Evolutionary conservation across 2,888 invertebrate genomes (phyloP).

Genomic region (Drosophila sordidapex): DNA sequence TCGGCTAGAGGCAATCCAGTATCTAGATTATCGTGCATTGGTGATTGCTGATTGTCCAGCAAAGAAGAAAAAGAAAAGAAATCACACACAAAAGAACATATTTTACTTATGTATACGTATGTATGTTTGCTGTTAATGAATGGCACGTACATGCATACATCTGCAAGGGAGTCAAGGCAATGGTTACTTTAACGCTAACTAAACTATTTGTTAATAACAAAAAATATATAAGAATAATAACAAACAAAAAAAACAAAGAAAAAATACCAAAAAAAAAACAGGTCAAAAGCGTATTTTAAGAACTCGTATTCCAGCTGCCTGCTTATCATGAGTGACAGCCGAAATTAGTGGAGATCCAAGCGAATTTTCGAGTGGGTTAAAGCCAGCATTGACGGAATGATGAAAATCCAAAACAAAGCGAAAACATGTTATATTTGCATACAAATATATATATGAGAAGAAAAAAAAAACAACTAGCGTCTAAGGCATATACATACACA

Average conservation of each 20-base stretch:
- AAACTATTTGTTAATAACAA: conserved; percentile 60
- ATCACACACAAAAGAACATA: conserved; percentile 15
- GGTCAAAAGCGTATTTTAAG: conserved; percentile 25
- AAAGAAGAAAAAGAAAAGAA: conserved; percentile 1
- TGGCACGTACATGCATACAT: conserved; percentile 31
- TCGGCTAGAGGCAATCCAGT: conserved; percentile 57
- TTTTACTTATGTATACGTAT: conserved; percentile 53
- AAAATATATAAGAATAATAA: conserved; percentile 27
- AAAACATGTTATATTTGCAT: conserved; percentile 73
- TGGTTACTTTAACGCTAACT: conserved; percentile 62
- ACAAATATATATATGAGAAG: conserved; percentile 43
- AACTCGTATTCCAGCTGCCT: conserved; percentile 36
- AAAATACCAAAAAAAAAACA: conserved; percentile 17
- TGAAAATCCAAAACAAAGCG: conserved; percentile 20
- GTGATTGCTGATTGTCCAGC: conserved; percentile 40
- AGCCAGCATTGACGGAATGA: not conserved
- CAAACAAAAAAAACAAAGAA: conserved; percentile 15
- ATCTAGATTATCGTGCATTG: conserved; percentile 43
- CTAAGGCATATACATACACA: conserved; percentile 62
- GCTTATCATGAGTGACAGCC: conserved; percentile 17
- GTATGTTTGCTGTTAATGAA: conserved; percentile 17
- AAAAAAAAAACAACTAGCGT: conserved; percentile 31
- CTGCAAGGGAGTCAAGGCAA: conserved; percentile 62
- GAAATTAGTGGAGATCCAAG: conserved; percentile 16
- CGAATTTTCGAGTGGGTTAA: conserved; percentile 40